Conservation (phyloP, 2,113 vertebrate species). For the Erinaceus europaeus region DNA sequence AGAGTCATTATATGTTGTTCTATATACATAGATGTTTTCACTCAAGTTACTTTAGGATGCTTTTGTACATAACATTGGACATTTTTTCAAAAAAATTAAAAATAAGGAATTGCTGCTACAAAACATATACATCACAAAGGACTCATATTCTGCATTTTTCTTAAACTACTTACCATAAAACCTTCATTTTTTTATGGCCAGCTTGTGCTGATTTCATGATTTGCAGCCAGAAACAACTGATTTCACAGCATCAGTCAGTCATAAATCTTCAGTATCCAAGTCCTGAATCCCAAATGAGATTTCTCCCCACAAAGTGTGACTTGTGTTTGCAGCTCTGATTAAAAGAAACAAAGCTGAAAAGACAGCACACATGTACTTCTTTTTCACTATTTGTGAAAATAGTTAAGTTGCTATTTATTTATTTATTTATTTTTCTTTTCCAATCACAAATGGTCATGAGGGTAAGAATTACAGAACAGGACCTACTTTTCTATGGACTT, state of each 20-base stretch:
- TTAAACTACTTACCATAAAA: slow-evolving; percentile 71
- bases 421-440: background rate
- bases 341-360: slow-evolving; percentile 40
- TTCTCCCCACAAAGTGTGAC: slow-evolving; percentile 44
- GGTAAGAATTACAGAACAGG: background rate
- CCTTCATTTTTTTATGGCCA: slow-evolving; percentile 73
- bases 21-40: slow-evolving; percentile 67
- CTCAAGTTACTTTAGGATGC: slow-evolving; percentile 59
- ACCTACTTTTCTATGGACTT: background rate
- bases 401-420: too few relatives aligned
- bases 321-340: slow-evolving; percentile 53
- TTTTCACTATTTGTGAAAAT: background rate
- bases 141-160: slow-evolving; percentile 71
- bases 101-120: slow-evolving; percentile 62
- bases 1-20: slow-evolving; percentile 65
- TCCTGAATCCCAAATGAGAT: slow-evolving; percentile 66
- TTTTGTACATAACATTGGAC: slow-evolving; percentile 43
- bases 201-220: slow-evolving; percentile 64
- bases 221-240: slow-evolving; percentile 65
- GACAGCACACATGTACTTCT: background rate
- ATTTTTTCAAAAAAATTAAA: slow-evolving; percentile 62
- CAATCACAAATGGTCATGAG: background rate
- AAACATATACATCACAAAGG: slow-evolving; percentile 60
- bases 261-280: slow-evolving; percentile 65
- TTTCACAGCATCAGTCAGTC: slow-evolving; percentile 59